Conservation (phyloP, 2,113 vertebrate genomes). For the Ailurus styani region DNA sequence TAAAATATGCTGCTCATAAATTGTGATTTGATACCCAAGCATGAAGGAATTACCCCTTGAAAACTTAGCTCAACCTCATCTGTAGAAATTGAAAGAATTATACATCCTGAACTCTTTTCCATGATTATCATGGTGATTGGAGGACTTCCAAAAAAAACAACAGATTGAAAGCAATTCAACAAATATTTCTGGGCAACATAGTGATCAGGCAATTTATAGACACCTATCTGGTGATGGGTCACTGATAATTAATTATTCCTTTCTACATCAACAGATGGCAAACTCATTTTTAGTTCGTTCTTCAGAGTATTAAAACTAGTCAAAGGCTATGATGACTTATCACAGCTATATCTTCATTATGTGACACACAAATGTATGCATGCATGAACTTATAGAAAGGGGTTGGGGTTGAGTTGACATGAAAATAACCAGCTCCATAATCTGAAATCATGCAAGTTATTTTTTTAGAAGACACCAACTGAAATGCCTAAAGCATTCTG, state of each 20-base stretch:
- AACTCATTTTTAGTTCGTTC: neutral
- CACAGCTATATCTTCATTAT: neutral
- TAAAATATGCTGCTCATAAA: neutral
- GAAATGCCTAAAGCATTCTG: neutral
- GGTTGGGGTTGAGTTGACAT: neutral
- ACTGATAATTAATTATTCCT: neutral
- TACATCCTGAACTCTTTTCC: neutral
- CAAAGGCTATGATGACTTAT: neutral
- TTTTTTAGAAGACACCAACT: neutral
- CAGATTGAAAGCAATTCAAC: neutral
- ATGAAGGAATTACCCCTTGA: neutral
- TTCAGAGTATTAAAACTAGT: neutral
- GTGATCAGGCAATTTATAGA: neutral
- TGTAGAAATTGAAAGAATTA: neutral
- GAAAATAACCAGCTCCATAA: neutral
- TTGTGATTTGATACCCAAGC: neutral
- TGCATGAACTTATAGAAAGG: neutral
- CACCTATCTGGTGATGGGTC: neutral
- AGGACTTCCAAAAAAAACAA: neutral
- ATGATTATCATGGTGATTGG: neutral
- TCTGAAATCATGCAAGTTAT: neutral
- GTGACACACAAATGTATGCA: neutral
- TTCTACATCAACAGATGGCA: neutral
- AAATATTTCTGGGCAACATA: neutral
- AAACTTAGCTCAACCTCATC: neutral